Evolutionary conservation across 1,140 invertebrate genomes (phyloP).

Genomic region (Zaprionus kolodkinae): DNA sequence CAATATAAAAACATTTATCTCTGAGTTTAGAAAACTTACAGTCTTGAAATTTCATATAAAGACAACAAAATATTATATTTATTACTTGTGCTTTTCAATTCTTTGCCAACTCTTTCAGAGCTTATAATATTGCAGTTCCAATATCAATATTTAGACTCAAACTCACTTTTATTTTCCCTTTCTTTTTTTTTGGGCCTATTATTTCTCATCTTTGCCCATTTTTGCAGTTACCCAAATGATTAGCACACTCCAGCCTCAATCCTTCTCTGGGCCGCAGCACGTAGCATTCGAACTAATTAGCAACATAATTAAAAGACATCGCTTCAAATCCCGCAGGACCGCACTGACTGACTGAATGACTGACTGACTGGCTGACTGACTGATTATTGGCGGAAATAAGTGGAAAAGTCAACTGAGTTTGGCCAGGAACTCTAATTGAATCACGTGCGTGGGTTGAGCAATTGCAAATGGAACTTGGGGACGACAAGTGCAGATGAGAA

Average conservation of each 20-base stretch:
- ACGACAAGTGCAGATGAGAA: not conserved
- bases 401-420: slow-evolving; percentile 43
- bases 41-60: too few species aligned
- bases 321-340: slow-evolving; percentile 59
- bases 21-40: too few species aligned
- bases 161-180: not conserved
- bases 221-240: not conserved
- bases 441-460: slow-evolving; percentile 66
- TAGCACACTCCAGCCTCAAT: not conserved
- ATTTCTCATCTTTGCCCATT: not conserved
- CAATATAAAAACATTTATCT: too few species aligned
- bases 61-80: too few species aligned
- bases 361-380: slow-evolving; percentile 26
- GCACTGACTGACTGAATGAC: not conserved
- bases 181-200: not conserved
- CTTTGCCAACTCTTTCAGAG: too few species aligned
- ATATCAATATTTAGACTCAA: too few species aligned
- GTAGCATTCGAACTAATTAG: slow-evolving; percentile 66
- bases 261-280: slow-evolving; percentile 57
- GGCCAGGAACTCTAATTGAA: slow-evolving; percentile 64
- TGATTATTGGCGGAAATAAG: slow-evolving; percentile 61
- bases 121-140: too few species aligned
- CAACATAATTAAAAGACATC: slow-evolving; percentile 71
- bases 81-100: too few species aligned
- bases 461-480: slow-evolving; percentile 44